phyloP scores from a whole-genome alignment of 2,888 invertebrate species.

The Cynaeus angustus region DNA sequence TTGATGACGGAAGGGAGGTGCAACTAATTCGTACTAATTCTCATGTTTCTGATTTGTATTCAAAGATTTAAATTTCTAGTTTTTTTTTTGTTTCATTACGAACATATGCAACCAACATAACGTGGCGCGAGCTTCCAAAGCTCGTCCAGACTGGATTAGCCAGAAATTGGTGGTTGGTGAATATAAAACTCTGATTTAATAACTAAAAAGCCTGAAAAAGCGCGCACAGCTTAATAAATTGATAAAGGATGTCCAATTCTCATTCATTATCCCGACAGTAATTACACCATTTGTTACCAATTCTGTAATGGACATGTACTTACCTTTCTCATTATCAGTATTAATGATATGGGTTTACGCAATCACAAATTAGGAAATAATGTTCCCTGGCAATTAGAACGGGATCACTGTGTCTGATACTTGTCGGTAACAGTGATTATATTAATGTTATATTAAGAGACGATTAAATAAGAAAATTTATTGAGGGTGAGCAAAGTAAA shows the following conservation, averaged over 20 bases:
- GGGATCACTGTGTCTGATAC: no score
- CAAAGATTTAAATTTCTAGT: no score
- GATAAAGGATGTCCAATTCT: slow-evolving; percentile 4
- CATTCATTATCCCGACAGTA: not conserved
- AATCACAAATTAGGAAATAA: not conserved
- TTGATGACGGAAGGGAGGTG: no score
- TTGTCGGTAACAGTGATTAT: no score
- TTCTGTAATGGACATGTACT: slow-evolving; percentile 12
- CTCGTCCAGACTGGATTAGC: not conserved
- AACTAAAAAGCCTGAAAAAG: not conserved
- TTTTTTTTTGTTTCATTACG: no score
- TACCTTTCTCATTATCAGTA: slow-evolving; percentile 8
- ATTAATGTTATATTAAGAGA: not conserved
- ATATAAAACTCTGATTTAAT: not conserved
- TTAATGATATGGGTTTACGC: not conserved
- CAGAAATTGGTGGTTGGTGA: not conserved
- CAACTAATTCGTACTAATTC: no score
- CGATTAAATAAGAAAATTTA: slow-evolving; percentile 45
- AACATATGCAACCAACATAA: no score
- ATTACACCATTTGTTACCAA: slow-evolving; percentile 2
- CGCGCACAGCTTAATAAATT: not conserved
- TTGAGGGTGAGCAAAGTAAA: slow-evolving; percentile 49
- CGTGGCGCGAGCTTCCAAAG: no score
- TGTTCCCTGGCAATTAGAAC: no score
- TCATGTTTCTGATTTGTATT: no score